Conservation (phyloP, 2,888 invertebrate species). For the Chironomus tentans region DNA sequence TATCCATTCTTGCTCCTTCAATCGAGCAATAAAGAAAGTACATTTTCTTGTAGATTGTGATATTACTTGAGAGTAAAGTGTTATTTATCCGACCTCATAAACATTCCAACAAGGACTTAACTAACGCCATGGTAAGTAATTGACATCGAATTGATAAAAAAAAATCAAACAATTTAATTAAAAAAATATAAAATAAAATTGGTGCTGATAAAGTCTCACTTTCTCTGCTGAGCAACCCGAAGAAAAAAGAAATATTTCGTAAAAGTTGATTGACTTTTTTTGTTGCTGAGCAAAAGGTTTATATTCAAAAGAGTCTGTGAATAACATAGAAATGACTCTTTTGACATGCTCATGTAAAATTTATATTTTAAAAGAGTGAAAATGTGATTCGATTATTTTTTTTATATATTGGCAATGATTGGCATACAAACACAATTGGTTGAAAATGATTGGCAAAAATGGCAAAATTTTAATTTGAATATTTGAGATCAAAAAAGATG, state of each 20-base stretch:
- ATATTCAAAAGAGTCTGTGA: not conserved
- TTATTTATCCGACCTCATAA: not conserved
- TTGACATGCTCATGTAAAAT: too few species aligned
- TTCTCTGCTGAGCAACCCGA: not conserved
- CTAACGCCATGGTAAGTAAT: not conserved
- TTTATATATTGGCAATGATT: not conserved
- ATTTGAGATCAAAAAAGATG: too few species aligned
- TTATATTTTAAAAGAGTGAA: too few species aligned
- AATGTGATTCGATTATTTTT: too few species aligned
- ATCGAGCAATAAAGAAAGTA: slow-evolving; percentile 1
- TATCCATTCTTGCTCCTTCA: not conserved
- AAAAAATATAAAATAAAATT: not conserved
- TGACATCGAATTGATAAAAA: not conserved
- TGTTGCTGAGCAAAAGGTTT: not conserved
- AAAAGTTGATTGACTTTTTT: slow-evolving; percentile 3
- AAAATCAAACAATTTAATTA: not conserved
- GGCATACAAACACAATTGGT: not conserved
- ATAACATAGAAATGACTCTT: too few species aligned
- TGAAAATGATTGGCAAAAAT: not conserved
- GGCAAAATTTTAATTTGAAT: not conserved
- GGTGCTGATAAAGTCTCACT: not conserved
- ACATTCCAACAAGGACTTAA: not conserved
- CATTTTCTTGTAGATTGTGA: not conserved
- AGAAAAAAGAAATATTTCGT: not conserved
- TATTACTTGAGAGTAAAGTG: not conserved